Base-by-base conservation (phyloP, 2,888 invertebrate species). In the Drosophila gaucha region DNA sequence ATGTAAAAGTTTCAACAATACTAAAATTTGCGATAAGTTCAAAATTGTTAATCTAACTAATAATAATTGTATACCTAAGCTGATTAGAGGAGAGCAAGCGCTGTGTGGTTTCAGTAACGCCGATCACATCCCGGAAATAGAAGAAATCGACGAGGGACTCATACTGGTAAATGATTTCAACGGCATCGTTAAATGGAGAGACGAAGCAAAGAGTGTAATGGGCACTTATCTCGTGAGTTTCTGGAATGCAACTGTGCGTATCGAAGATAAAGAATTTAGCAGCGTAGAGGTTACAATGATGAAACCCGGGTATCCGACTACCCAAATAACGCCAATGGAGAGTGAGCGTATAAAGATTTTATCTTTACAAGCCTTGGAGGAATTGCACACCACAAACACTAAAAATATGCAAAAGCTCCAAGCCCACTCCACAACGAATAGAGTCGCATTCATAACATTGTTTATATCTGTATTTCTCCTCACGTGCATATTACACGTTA, bases 81-180 rank as follows among this genome's bases (percentile, higher is more conserved):
- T 39, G 3, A n/a, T 22, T 12, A 39, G 22, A 6, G n/a, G 38
- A 22, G 38, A 39, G 6, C 3, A 39, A 39, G 38, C 20, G 20
- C n/a, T 39, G 6, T 41, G 41, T 22, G 24, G n/a, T 24, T 41
- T 41, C 4, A 41, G 41, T 14, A 41, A 41, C n/a, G 39, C 41
- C 1, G 24, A 41, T 9, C 41, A 41, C 22, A 4, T 14, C 24
- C 24, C 10, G n/a, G 24, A 41, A 9, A 2, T 41, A 2, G 41
- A 43, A 20, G 20, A 20, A 20, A 38, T 20, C 36, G 36, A 38
- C 36, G 36, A 38, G 2, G 18, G 36, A 38, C 3, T 36, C 16
- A 18, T 36, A 5, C 16, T 16, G 2, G 10, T 36, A 36, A 39
- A 24, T 22, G 14, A 14, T 12, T 39, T 39, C 20, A 20, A 38